These are phyloP conservation scores for Zaprionus nigranus DNA, from an alignment of 1,140 invertebrate species.

Conservation along the genomic window DNA sequence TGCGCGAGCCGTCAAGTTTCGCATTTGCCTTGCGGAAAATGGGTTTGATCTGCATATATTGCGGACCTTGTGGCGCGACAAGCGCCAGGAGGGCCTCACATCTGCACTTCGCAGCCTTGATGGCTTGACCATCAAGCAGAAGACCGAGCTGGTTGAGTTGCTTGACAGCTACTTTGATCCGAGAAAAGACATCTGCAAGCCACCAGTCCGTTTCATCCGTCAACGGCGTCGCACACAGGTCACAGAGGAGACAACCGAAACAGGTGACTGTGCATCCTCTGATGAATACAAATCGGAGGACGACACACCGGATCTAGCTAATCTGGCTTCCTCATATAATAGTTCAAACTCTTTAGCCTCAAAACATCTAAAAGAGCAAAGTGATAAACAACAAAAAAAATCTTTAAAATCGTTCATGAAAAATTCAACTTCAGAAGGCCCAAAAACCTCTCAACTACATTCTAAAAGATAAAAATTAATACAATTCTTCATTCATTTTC, in stretches of 20 bases:
- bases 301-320: neutral
- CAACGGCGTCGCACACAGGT: neutral
- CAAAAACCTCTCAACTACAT: too few species aligned
- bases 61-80: slow-evolving; percentile 51
- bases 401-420: neutral
- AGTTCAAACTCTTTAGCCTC: neutral
- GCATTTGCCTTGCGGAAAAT: slow-evolving; percentile 55
- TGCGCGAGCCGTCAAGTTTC: slow-evolving; percentile 56
- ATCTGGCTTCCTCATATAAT: neutral
- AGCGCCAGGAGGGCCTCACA: slow-evolving; percentile 41
- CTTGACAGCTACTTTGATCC: slow-evolving; percentile 89
- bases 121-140: slow-evolving; percentile 86
- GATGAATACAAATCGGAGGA: neutral
- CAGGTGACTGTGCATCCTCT: neutral
- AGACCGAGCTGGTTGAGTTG: slow-evolving; percentile 88
- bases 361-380: neutral
- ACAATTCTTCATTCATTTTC: neutral
- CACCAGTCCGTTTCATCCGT: slow-evolving; percentile 15
- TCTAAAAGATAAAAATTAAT: neutral
- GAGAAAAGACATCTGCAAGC: slow-evolving; percentile 85
- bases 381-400: neutral
- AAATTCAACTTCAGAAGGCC: too few species aligned
- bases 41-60: slow-evolving; percentile 41
- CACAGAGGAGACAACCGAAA: neutral
- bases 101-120: slow-evolving; percentile 38